Base-by-base conservation (phyloP, 2,113 vertebrate genomes). In the Actenoides hombroni region DNA sequence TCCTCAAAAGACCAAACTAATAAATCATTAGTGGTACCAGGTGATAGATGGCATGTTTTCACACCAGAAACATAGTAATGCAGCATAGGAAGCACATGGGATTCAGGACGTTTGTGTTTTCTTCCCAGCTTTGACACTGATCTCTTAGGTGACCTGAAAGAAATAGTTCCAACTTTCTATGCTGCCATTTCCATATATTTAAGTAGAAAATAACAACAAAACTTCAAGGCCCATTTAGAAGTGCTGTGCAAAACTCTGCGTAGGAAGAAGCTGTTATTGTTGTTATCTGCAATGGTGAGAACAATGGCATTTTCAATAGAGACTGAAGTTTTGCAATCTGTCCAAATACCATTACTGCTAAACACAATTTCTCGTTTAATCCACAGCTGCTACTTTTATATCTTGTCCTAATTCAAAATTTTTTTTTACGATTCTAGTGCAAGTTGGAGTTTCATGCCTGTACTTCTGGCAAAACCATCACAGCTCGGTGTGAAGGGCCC, bases 401-500 rank as follows among this genome's bases (percentile, higher is more conserved):
- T 64, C 61, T 77, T 39, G 12, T 48, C 18, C 53, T 61, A 76
- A 79, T 51, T 48, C 76, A 82, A 96, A 49, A 94, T 0, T 94
- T 37, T 19, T 73, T 82, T 74, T 95, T 48, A 64, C 92, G 54
- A 71, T 95, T 97, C 44, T 97, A 99, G 99, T 99, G 99, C 97
- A 99, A 99, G 95, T 88, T 99, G 98, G 99, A 99, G 82, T 99
- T 99, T 92, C 99, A 99, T 49, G 98, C 98, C 2, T 99, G 99
- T 88, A 98, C 98, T 71, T 98, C 99, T n/a, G 98, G 98, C 53
- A 99, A 99, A 97, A 98, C 96, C 61, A 98, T 99, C 97, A 97
- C 97, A 33, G 92, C 96, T 40, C 99, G 97, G 86, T 99, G 99
- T 46, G 98, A 99, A 24, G 99, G 99, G 23, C 98, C 98, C 31